Conservation (phyloP, 2,797 vertebrate genomes). For the Allobates femoralis region DNA sequence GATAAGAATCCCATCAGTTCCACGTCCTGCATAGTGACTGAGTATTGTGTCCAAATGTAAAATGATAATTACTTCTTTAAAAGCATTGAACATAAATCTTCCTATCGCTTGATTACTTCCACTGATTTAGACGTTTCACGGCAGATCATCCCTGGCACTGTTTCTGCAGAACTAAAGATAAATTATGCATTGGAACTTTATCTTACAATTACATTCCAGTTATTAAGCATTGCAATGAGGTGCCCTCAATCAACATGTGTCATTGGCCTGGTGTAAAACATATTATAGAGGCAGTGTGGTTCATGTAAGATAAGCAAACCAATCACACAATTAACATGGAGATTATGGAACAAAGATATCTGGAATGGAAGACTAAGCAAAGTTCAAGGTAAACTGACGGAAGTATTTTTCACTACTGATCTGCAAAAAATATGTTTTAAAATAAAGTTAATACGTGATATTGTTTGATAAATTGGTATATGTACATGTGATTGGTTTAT, state of each 20-base stretch:
- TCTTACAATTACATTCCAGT: slow-evolving; percentile 61
- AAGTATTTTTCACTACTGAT: slow-evolving; percentile 22
- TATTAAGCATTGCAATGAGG: slow-evolving; percentile 56
- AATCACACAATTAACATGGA: slow-evolving; percentile 60
- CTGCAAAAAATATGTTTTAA: not conserved
- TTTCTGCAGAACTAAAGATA: slow-evolving; percentile 49
- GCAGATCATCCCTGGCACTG: slow-evolving; percentile 19
- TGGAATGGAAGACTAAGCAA: slow-evolving; percentile 22
- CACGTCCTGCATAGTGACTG: slow-evolving; percentile 20
- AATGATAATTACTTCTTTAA: slow-evolving; percentile 56
- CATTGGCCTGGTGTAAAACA: slow-evolving; percentile 58
- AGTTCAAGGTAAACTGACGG: slow-evolving; percentile 41
- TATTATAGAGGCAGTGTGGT: slow-evolving; percentile 56
- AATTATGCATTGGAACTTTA: slow-evolving; percentile 61
- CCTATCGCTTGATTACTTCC: slow-evolving; percentile 54
- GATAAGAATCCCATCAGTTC: slow-evolving; percentile 48
- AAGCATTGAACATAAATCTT: slow-evolving; percentile 55
- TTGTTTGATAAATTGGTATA: not conserved
- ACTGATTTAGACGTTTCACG: slow-evolving; percentile 50
- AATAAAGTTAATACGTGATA: not conserved
- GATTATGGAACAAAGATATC: slow-evolving; percentile 54
- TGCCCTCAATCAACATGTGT: slow-evolving; percentile 63
- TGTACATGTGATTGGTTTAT: no score
- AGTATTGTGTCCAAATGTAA: slow-evolving; percentile 23
- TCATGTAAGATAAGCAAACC: slow-evolving; percentile 62